Evolutionary conservation across 2,797 vertebrate species (phyloP), one percentile per base, ranked within the genome.

Genomic region (Microctenopoma stevenorrisi): DNA sequence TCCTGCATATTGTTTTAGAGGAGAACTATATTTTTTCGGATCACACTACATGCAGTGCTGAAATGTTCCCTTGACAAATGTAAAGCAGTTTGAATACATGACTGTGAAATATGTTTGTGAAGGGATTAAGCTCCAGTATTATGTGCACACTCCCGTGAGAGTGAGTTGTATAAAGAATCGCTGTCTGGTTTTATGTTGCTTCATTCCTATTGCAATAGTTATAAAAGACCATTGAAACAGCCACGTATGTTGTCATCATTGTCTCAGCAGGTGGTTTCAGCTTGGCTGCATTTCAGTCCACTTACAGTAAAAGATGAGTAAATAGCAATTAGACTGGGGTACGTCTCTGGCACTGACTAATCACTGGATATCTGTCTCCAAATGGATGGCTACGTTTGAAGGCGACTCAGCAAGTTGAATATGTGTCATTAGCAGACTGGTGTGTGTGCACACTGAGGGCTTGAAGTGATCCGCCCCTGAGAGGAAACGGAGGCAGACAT

Each of bases 61-160:
- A 84, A 84, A 68, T 26, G 30, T 55, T 80, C 61, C 65, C 52
- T 64, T 43, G 10, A 44, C 63, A 44, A 68, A 72, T 64, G 48
- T 51, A n/a, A 76, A 84, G 64, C 62, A 75, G 63, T 64, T 60
- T 80, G 68, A 69, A 48, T 59, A 26, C 33, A 11, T 30, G 46
- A 54, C 51, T 48, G 25, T 61, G 25, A 16, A 42, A 62, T 75
- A 40, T 76, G 62, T 79, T 51, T 54, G 7, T 44, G 64, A 81
- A 74, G 76, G 83, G 81, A 89, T 65, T 80, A 88, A 88, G 86
- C 86, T 88, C 78, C 88, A 89, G 88, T 91, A 89, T 89, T 88
- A 89, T 78, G 71, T 85, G 79, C 76, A 88, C 86, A 90, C 72
- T 72, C 76, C n/a, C 48, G 83, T 76, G 76, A 85, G 86, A 83